Base-by-base conservation (phyloP, 1,140 invertebrate genomes). In the Ostrea denselamellosa region DNA sequence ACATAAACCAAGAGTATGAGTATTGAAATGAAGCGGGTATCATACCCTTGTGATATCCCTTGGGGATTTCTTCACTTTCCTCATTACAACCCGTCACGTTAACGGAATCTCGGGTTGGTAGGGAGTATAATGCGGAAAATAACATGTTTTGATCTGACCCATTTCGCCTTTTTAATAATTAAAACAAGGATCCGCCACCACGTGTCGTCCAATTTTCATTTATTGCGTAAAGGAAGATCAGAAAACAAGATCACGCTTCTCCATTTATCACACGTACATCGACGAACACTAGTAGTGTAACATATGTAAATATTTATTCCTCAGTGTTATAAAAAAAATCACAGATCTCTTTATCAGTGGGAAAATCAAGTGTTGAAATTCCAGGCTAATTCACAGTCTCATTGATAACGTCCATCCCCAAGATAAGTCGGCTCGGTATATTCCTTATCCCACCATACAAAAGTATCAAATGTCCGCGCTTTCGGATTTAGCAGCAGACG, bases 341-440 rank as follows among this genome's bases (percentile, higher is more conserved):
- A 77, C 68, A 77, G 68, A 77, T 77, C 22, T 53, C n/a, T 8
- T 83, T 83, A 83, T 83, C 82, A 83, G 53, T 83, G 82, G 82
- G 51, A 83, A 83, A 53, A 83, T 83, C 82, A 83, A 44, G 82
- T 53, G 82, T 83, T 83, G 44, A 52, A 53, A 54, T 54, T 34
- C 82, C 53, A 54, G 51, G 53, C 51, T 53, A 83, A 83, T 53
- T 83, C 82, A 17, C 8, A 22, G 34, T 25, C 34, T 44, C 44
- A 53, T 83, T 83, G 82, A 83, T 83, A 83, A 83, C 51, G 82
- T 83, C 82, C 82, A 54, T 83, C 53, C 52, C 22, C 82, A 14
- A 17, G 12, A 22, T 10, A 83, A 34, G 28, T 62, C 22, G 28
- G 68, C 68, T 14, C 68, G 68, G 14, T 77, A 34, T 62, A 19